Evolutionary conservation across 2,113 vertebrate species (phyloP), one percentile per base, ranked within the genome.

Genomic region (Chrysemys picta): DNA sequence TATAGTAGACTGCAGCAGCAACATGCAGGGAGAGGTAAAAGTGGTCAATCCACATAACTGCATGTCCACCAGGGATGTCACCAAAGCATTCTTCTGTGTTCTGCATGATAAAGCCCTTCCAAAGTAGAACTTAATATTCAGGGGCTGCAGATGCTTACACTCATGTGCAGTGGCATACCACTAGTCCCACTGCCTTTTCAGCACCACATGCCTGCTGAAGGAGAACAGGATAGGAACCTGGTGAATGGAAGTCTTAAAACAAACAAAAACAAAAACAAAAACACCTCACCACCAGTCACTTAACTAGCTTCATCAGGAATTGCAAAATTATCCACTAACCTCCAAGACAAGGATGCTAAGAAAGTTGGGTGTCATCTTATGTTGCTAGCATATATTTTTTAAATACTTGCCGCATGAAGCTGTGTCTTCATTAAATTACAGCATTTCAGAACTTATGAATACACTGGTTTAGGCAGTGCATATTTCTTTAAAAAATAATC

Each of bases 191-290:
- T 14, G 57, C 59, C 82, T 35, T n/a, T 69, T 50, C 83, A 54
- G 80, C 53, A 42, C 14, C 1, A 1, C 24, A 42, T n/a, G 29
- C 42, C 1, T 0, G 80, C 29, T 1, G 0, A 72, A 59, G 25
- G 79, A 75, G 13, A 82, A 16, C 16, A 31, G 50, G 75, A 45
- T 47, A 82, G 62, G 78, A 45, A 52, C 52, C 6, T 75, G 24
- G 52, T 16, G 62, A 47, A 89, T 35, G 8, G 83, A 76, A 69
- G 85, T 84, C 27, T 59, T 59, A 29, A 13, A 59, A 59, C n/a
- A n/a, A n/a, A n/a, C n/a, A 59, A 6, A 29, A 59, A 59, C 45
- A 59, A 1, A 56, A 56, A 24, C 22, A 56, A 24, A 57, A 25
- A 25, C 9, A 57, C 25, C 56, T 27, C 12, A 59, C 57, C 11